Conservation (phyloP, 1,140 invertebrate species). For the Calliopsis andreniformis region DNA sequence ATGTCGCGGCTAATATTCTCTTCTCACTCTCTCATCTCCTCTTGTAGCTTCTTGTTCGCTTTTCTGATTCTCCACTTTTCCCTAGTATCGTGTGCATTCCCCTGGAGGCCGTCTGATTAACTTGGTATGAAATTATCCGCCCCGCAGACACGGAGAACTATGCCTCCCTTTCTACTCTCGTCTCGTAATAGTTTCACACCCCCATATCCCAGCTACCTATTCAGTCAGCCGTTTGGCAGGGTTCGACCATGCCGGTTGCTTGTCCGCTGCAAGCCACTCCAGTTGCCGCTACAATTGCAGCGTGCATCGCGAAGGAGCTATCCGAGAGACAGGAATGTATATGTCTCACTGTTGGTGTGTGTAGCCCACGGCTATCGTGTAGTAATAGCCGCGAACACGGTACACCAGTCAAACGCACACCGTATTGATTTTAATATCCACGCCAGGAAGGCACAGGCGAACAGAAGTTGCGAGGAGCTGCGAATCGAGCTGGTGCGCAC, state of each 20-base stretch:
- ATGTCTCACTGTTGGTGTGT: slow-evolving; percentile 6
- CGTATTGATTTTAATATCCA: slow-evolving; percentile 76
- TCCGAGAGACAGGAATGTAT: slow-evolving; percentile 19
- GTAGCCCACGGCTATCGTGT: slow-evolving; percentile 33
- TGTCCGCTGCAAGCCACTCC: slow-evolving; percentile 45
- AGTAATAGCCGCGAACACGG: slow-evolving; percentile 67
- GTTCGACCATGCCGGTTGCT: slow-evolving; percentile 24
- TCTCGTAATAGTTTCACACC: slow-evolving; percentile 40
- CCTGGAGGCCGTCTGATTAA: slow-evolving; percentile 64
- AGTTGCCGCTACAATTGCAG: slow-evolving; percentile 59
- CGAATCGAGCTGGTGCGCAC: no score
- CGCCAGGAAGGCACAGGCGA: slow-evolving; percentile 53
- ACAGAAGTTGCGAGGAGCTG: not conserved
- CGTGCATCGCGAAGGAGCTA: slow-evolving; percentile 45
- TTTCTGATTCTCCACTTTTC: slow-evolving; percentile 10
- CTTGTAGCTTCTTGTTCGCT: not conserved
- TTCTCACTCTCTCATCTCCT: not conserved
- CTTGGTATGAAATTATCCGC: slow-evolving; percentile 67
- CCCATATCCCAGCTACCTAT: slow-evolving; percentile 19
- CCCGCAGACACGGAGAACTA: not conserved
- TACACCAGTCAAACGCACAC: slow-evolving; percentile 74
- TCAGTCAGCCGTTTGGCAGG: slow-evolving; percentile 17
- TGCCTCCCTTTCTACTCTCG: no score
- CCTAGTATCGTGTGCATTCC: slow-evolving; percentile 30
- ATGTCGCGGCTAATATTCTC: not conserved